Base-by-base conservation (phyloP, 2,888 invertebrate species). In the Trichopoda pennipes region DNA sequence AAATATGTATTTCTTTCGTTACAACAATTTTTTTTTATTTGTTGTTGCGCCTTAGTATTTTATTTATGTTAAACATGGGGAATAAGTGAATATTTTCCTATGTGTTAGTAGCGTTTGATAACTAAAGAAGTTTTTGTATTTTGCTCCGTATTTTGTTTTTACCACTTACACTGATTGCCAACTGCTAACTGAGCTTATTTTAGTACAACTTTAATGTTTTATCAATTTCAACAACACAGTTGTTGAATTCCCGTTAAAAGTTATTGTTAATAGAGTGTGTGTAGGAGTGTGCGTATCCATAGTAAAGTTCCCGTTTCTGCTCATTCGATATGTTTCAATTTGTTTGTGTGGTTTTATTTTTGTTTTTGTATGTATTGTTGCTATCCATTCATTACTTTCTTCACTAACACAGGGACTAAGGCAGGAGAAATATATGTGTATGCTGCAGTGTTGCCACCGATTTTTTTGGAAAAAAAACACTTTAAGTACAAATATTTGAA, bases 111-210 rank as follows among this genome's bases (percentile, higher is more conserved):
- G 28, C 63, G 55, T 77, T 55, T 28, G 21, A 55, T 77, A 35
- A 49, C 47, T 17, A 63, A 56, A n/a, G 21, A 51, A 47, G n/a
- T 69, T 64, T 70, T 42, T 80, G 17, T 42, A 72, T 58, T 82
- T 60, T 60, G 61, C 42, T 61, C 76, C 64, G 75, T 84, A 74
- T 53, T 80, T 80, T 61, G 0, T 81, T 75, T 83, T 86, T 85
- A 89, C 88, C 86, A 86, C 86, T 87, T 84, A 85, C 88, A 84
- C 86, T 87, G 88, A 88, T 87, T 86, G 88, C 89, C 89, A 87
- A 88, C 86, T 88, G 87, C 88, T 87, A 88, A 88, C 88, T 88
- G 88, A 88, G 86, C 83, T 88, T 86, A 87, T 86, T 86, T 86
- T 86, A 85, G 86, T 86, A 86, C 86, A 87, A 70, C 60, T 70